Base-by-base conservation (phyloP, 2,888 invertebrate genomes). In the Sicus ferrugineus region DNA sequence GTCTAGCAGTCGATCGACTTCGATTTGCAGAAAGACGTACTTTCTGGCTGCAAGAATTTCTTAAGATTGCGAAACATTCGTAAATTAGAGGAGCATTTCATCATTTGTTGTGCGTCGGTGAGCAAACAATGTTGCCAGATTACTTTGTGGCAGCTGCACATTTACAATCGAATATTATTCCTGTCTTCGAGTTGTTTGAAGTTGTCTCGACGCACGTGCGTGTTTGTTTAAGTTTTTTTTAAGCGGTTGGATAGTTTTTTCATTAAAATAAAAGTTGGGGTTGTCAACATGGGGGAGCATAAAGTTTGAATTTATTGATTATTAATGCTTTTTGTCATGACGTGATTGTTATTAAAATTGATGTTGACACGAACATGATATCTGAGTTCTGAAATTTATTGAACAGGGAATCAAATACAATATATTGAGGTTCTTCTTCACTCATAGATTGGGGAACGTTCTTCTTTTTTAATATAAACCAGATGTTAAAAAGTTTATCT, bases 151-250 rank as follows among this genome's bases (percentile, higher is more conserved):
- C 65, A 66, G 66, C 66, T 66, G 66, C 66, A 42, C 42, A 46
- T 30, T 52, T 4, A 46, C 46, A 5, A 46, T 52, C 52, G n/a
- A 7, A 14, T 54, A 11, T 9, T 50, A 21, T 50, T 19, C 21
- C 21, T 50, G 21, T 19, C 9, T 14, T n/a, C n/a, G n/a, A n/a
- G n/a, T n/a, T 3, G 28, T 9, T 54, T 16, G 23, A 54, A 11
- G 34, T 54, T 65, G 58, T 58, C 46, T 59, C 6, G 67, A 48
- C 67, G 48, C 67, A 67, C 67, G 67, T 67, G 67, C 59, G 58
- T 67, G 59, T 67, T 67, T 58, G 46, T 59, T 59, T 46, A 67
- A 67, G 67, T 67, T 67, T 58, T 34, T 61, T 42, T 19, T 50
- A 50, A 50, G 38, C 11, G 19, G 50, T 21, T n/a, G 19, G 28